Base-by-base conservation (phyloP, 2,797 vertebrate genomes). In the Furcifer pardalis region DNA sequence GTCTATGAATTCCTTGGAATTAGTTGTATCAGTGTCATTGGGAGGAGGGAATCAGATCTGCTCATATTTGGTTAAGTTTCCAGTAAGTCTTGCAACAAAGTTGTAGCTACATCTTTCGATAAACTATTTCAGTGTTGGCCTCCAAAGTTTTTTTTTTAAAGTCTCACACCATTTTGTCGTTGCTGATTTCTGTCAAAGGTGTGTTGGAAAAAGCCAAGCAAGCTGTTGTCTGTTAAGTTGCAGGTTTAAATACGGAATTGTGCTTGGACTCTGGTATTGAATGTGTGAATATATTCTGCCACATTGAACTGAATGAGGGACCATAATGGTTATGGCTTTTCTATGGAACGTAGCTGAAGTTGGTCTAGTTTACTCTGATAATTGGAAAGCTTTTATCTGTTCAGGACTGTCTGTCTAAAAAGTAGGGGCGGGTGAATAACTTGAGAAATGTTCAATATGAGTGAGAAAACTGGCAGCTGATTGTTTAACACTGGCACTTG, bases 81-180 rank as follows among this genome's bases (percentile, higher is more conserved):
- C 0, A 8, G 1, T 25, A 6, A 19, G 17, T 27, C 27, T 8
- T 3, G 27, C 12, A 9, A 5, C 13, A 5, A 5, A n/a, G 44
- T 32, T 49, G 44, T 32, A 8, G 52, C 17, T 32, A 75, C 30
- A 52, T 23, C 35, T 3, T 3, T 40, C 2, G 68, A 9, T 69
- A 69, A 69, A 40, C 1, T 25, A 21, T 40, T 21, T 3, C 35
- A 40, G 12, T 65, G 30, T 4, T n/a, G 8, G 65, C 15, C 3
- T 68, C 15, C 10, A 65, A 65, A 30, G 30, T 13, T 1, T 5
- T n/a, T 13, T 1, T 5, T n/a, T 13, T 12, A 10, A 65, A 32
- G 46, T 49, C 9, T n/a, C n/a, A 13, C 30, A 32, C 63, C n/a
- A 3, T 65, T 13, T 13, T n/a, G 1, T 5, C 30, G 1, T 27